Conservation (phyloP, 1,140 invertebrate species). For the Oryctes rhinoceros region DNA sequence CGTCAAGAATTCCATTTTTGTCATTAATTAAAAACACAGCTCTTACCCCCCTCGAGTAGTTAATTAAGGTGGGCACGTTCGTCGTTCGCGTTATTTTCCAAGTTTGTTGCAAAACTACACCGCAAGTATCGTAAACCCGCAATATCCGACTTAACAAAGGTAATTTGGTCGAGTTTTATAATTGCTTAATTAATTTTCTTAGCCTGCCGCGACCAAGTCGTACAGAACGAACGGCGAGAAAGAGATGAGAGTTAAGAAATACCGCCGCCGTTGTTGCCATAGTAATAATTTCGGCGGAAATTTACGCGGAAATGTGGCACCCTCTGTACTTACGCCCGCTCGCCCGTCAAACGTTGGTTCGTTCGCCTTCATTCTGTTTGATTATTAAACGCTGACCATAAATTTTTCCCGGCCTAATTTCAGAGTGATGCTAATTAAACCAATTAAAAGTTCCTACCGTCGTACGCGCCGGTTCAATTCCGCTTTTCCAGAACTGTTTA, state of each 20-base stretch:
- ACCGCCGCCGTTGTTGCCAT: constrained; percentile 21
- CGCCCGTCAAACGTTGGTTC: background rate
- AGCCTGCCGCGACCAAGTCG: background rate
- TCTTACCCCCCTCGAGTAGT: background rate
- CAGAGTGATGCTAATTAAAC: constrained; percentile 26
- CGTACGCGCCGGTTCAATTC: background rate
- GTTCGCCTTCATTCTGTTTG: constrained; percentile 8
- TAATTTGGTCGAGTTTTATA: constrained; percentile 39
- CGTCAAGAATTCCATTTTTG: background rate
- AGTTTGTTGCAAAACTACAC: background rate
- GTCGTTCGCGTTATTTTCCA: constrained; percentile 1
- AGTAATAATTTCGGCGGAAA: constrained; percentile 13
- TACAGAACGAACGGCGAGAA: background rate
- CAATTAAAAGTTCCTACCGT: background rate
- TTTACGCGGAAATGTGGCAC: background rate
- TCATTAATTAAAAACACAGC: constrained; percentile 2
- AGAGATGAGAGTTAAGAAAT: background rate
- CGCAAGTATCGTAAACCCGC: constrained; percentile 40
- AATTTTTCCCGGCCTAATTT: constrained; percentile 22
- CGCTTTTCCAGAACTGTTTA: constrained; percentile 5
- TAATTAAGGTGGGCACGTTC: constrained; percentile 38
- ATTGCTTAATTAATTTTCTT: constrained; percentile 42
- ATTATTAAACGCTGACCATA: constrained; percentile 30
- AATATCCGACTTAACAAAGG: constrained; percentile 40
- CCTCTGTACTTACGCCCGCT: background rate